Conservation (phyloP, 2,113 vertebrate genomes). For the Taurulus bubalis region DNA sequence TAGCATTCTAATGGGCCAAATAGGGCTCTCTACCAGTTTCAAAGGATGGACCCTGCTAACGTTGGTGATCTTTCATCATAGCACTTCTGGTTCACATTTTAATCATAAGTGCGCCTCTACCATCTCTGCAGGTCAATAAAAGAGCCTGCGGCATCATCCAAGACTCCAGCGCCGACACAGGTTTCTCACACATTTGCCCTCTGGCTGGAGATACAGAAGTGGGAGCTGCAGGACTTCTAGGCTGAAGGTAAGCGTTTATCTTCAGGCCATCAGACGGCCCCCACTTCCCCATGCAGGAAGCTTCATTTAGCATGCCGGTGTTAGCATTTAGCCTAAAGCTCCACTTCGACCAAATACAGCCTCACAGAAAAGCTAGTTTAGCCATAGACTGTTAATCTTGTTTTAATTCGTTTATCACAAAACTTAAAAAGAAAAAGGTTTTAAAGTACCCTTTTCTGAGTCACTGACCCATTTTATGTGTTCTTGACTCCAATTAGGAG, state of each 20-base stretch:
- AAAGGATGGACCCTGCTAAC: neutral
- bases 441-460: neutral
- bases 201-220: neutral
- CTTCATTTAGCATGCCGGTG: too few relatives aligned
- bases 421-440: neutral
- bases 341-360: too few relatives aligned
- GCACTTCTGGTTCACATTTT: neutral
- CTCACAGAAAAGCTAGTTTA: too few relatives aligned
- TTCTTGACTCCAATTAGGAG: neutral
- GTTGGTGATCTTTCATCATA: neutral
- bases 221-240: neutral
- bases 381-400: too few relatives aligned
- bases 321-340: too few relatives aligned
- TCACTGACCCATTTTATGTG: neutral
- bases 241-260: neutral
- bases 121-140: too few relatives aligned
- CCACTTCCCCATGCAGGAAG: too few relatives aligned
- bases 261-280: neutral
- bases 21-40: neutral
- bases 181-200: neutral
- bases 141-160: too few relatives aligned
- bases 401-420: too few relatives aligned
- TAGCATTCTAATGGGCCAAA: neutral
- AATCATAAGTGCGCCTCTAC: neutral
- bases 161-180: too few relatives aligned